phyloP scores from a whole-genome alignment of 2,888 invertebrate species.

The Herminia tarsipennalis region DNA sequence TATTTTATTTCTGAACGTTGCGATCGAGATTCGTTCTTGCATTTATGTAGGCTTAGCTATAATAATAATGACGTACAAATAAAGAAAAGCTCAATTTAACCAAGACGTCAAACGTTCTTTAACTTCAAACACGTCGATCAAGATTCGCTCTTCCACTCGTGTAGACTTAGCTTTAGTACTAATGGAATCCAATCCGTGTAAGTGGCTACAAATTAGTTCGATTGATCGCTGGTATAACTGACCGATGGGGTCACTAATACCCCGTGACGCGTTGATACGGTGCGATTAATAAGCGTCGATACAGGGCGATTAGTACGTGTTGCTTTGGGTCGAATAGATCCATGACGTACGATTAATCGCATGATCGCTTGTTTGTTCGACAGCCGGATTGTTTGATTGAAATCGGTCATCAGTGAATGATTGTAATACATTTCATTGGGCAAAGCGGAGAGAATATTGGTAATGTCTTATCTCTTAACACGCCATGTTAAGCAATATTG shows the following conservation, averaged over 20 bases:
- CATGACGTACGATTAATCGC: conserved; percentile 3
- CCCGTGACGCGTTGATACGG: conserved; percentile 19
- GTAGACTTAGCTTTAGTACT: not conserved
- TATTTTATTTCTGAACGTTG: too few relatives aligned
- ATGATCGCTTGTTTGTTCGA: not conserved
- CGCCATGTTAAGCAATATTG: too few relatives aligned
- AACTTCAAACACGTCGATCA: too few relatives aligned
- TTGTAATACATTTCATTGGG: not conserved
- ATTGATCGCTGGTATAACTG: conserved; percentile 32
- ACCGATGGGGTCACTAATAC: conserved; percentile 19
- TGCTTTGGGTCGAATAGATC: conserved; percentile 5
- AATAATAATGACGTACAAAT: too few relatives aligned
- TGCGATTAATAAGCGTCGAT: conserved; percentile 16
- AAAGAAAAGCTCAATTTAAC: too few relatives aligned
- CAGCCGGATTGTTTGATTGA: conserved; percentile 1
- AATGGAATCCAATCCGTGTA: conserved; percentile 36
- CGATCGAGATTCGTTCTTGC: too few relatives aligned
- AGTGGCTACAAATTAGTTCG: conserved; percentile 37
- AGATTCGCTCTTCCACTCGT: not conserved
- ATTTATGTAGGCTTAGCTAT: too few relatives aligned
- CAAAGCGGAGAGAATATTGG: not conserved
- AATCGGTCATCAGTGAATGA: not conserved
- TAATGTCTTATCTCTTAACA: too few relatives aligned
- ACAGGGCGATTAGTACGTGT: conserved; percentile 9
- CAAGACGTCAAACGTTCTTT: too few relatives aligned